Evolutionary conservation across 2,797 vertebrate species (phyloP), one percentile per base, ranked within the genome.

Genomic region (Acipenser transmontanus): DNA sequence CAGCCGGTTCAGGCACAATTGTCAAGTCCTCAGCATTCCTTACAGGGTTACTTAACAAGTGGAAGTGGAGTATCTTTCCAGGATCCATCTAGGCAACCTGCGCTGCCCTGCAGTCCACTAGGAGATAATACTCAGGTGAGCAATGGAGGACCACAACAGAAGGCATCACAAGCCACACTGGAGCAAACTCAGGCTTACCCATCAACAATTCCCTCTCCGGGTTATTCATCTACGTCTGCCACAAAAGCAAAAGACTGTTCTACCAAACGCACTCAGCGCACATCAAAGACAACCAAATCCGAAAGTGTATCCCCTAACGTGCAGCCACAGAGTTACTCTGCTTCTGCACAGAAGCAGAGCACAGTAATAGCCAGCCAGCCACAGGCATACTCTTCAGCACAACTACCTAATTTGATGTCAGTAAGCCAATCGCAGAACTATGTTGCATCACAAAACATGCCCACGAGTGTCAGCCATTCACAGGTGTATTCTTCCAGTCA

Each of bases 331-430:
- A 92, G 80, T 72, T 99, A 93, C 85, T 85, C 92, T 72, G 93
- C 95, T 78, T 85, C 91, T 73, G 86, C 86, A 74, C 93, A 93
- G 68, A 98, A 95, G 79, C 93, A 94, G 85, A 95, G 89, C 80
- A 94, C 95, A 20, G 94, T 95, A 72, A 92, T 96, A 79, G 89
- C 94, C 59, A 93, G 93, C 82, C 96, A 98, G 88, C 85, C 92
- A 79, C 91, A 93, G 82, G 85, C 91, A 59, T 94, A 92, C 76
- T 91, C 91, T 72, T 91, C 93, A 72, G 88, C 91, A 65, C 95
- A 96, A 80, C 87, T 98, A 59, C 91, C 95, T 61, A 93, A 87
- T 75, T 85, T 97, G 59, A 85, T 98, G 81, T 93, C 96, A 0
- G 91, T 89, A 74, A 95, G 88, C 85, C 88, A 96, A 66, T 91